Evolutionary conservation across 1,140 invertebrate genomes (phyloP).

Genomic region (Holcopasites calliopsidis): DNA sequence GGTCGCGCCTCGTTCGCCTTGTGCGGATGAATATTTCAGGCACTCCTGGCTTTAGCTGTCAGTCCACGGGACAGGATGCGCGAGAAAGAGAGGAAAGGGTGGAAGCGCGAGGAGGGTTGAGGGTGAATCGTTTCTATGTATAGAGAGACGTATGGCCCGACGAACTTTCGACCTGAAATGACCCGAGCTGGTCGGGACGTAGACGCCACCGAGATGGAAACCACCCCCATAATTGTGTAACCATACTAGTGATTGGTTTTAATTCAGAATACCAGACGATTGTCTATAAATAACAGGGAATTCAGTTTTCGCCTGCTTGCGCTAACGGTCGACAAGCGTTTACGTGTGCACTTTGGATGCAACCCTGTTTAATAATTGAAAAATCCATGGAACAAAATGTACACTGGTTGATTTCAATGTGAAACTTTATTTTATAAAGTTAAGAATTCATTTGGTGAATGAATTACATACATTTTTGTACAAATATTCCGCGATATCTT

Average conservation of each 20-base stretch:
- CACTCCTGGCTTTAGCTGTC: slow-evolving; percentile 63
- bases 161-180: slow-evolving; percentile 65
- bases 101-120: slow-evolving; percentile 7
- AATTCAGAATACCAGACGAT: slow-evolving; percentile 51
- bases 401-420: not conserved
- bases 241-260: slow-evolving; percentile 31
- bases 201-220: slow-evolving; percentile 45
- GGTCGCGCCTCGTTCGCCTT: slow-evolving; percentile 63
- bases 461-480: too few species aligned
- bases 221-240: slow-evolving; percentile 12
- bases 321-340: not conserved
- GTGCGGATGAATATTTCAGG: slow-evolving; percentile 63
- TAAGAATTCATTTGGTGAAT: too few species aligned
- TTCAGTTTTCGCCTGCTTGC: slow-evolving; percentile 44
- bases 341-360: too few species aligned
- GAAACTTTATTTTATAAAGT: slow-evolving; percentile 5
- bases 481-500: too few species aligned
- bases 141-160: slow-evolving; percentile 55
- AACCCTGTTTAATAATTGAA: not conserved
- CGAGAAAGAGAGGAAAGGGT: slow-evolving; percentile 46
- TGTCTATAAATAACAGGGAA: slow-evolving; percentile 54
- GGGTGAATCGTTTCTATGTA: slow-evolving; percentile 36
- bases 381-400: not conserved
- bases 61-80: slow-evolving; percentile 53
- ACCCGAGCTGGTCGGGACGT: slow-evolving; percentile 51